Conservation (phyloP, 2,888 invertebrate genomes). For the Agrochola lychnidis region DNA sequence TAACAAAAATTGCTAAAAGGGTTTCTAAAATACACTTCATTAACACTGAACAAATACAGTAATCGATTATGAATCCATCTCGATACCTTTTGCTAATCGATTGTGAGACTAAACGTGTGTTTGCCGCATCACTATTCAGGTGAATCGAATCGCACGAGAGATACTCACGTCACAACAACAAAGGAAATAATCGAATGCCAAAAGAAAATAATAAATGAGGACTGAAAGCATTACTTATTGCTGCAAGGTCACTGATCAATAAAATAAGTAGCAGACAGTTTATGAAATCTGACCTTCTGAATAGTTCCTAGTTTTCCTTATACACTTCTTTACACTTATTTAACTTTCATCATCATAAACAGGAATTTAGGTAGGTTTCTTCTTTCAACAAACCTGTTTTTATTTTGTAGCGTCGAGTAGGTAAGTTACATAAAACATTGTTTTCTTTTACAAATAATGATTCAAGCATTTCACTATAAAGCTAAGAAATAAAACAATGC, state of each 20-base stretch:
- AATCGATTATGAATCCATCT: slow-evolving; percentile 37
- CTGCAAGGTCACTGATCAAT: slow-evolving; percentile 55
- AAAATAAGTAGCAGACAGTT: slow-evolving; percentile 23
- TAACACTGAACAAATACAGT: slow-evolving; percentile 29
- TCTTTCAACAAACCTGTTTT: not conserved
- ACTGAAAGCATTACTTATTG: slow-evolving; percentile 55
- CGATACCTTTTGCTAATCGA: slow-evolving; percentile 43
- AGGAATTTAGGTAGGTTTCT: not conserved
- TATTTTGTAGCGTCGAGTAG: not conserved
- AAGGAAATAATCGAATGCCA: slow-evolving; percentile 46
- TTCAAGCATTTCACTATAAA: not conserved
- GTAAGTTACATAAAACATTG: not conserved
- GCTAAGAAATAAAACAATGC: not conserved
- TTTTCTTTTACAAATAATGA: not conserved
- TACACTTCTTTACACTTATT: not conserved
- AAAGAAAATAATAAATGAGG: slow-evolving; percentile 53
- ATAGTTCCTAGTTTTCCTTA: slow-evolving; percentile 18
- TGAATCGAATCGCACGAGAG: slow-evolving; percentile 46
- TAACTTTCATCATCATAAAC: not conserved
- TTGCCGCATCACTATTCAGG: slow-evolving; percentile 52
- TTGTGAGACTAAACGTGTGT: slow-evolving; percentile 29
- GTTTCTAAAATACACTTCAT: slow-evolving; percentile 21
- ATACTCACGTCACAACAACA: slow-evolving; percentile 43
- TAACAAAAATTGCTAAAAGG: slow-evolving; percentile 26
- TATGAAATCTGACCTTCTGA: slow-evolving; percentile 17